Conservation (phyloP, 2,888 invertebrate species). For the Ophioninae sp. region DNA sequence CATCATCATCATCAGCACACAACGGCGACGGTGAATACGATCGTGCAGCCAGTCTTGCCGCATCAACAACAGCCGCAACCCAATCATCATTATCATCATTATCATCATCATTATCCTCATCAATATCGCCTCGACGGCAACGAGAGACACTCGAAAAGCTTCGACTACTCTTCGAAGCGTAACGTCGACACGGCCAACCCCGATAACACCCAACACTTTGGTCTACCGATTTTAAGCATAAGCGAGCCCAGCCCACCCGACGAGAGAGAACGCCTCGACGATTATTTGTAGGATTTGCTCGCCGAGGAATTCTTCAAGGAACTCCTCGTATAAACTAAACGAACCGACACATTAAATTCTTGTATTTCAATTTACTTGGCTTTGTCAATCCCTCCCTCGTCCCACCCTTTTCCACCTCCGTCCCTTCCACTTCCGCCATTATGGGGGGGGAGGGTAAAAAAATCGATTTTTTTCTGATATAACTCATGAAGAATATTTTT, state of each 20-base stretch:
- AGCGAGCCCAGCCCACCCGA: conserved; percentile 91
- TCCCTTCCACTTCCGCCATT: not conserved
- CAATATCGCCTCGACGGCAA: conserved; percentile 82
- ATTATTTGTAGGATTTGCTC: conserved; percentile 84
- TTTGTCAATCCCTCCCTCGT: not conserved
- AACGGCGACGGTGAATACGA: conserved; percentile 8
- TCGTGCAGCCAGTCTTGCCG: conserved; percentile 18
- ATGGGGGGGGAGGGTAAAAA: not conserved
- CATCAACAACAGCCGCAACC: conserved; percentile 61
- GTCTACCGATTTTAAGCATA: conserved; percentile 89
- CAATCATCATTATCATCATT: not conserved
- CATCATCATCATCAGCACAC: conserved; percentile 55
- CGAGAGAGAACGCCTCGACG: conserved; percentile 85
- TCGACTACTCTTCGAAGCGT: conserved; percentile 77
- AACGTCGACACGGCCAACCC: conserved; percentile 70
- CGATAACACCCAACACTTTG: conserved; percentile 84
- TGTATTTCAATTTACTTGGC: not conserved
- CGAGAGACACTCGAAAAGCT: conserved; percentile 83
- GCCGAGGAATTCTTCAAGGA: conserved; percentile 79
- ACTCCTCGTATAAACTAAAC: conserved; percentile 75
- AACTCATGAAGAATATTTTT: too few relatives aligned
- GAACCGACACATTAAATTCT: not conserved
- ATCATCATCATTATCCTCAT: conserved; percentile 72
- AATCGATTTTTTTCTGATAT: too few relatives aligned
- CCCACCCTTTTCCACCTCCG: not conserved